phyloP scores from a whole-genome alignment of 2,888 invertebrate genomes.

The Drosophila yooni region DNA sequence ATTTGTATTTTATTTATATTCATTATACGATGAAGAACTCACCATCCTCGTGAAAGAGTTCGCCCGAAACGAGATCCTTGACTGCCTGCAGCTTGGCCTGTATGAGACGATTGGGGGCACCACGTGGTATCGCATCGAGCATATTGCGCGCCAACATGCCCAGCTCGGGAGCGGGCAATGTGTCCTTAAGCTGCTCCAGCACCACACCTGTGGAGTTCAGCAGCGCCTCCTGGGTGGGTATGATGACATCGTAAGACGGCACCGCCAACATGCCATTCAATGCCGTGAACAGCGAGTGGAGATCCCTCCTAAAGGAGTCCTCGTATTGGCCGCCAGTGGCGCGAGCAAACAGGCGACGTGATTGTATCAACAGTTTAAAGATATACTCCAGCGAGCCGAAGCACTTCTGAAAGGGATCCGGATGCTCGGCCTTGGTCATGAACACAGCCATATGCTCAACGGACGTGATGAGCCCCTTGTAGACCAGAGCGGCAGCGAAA shows the following conservation, averaged over 20 bases:
- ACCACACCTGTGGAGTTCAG: conserved; percentile 93
- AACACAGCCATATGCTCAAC: conserved; percentile 96
- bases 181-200: conserved; percentile 91
- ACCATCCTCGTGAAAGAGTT: conserved; percentile 91
- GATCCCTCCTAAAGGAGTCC: conserved; percentile 93
- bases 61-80: conserved; percentile 91
- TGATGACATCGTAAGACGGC: conserved; percentile 90
- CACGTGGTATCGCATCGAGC: conserved; percentile 89
- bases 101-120: conserved; percentile 88
- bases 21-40: conserved; percentile 29
- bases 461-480: conserved; percentile 95
- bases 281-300: conserved; percentile 92
- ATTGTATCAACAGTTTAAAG: conserved; percentile 96
- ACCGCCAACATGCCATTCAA: conserved; percentile 91
- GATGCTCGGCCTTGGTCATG: conserved; percentile 93
- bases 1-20: background rate
- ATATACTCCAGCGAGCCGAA: conserved; percentile 96
- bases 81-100: conserved; percentile 93
- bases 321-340: conserved; percentile 96
- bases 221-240: conserved; percentile 92
- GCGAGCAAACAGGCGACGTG: conserved; percentile 92
- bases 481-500: conserved; percentile 97
- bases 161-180: conserved; percentile 90
- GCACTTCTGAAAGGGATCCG: conserved; percentile 95
- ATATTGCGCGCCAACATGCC: conserved; percentile 92